Evolutionary conservation across 2,113 vertebrate species (phyloP).

Genomic region (Ammodytes dubius): DNA sequence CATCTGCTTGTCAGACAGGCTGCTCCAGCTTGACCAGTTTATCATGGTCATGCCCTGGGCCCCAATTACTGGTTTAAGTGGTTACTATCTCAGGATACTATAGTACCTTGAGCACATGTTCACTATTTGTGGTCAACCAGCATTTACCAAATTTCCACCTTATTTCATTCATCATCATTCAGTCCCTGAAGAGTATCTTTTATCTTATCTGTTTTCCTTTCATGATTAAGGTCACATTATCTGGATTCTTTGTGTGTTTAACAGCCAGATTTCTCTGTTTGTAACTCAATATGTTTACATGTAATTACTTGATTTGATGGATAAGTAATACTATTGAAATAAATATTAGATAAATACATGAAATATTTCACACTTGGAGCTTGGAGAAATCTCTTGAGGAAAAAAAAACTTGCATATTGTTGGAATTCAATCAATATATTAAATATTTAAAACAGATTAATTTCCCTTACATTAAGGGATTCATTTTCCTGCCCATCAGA

Average conservation of each 20-base stretch:
- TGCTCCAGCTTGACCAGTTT: slow-evolving; percentile 4
- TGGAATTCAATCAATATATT: no score
- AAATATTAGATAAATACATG: neutral
- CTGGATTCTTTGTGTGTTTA: neutral
- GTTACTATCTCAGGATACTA: neutral
- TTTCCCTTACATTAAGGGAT: no score
- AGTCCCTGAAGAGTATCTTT: neutral
- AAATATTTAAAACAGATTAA: no score
- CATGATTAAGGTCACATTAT: neutral
- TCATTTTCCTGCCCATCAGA: no score
- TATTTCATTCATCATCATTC: neutral
- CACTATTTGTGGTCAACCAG: slow-evolving; percentile 31
- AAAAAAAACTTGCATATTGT: no score
- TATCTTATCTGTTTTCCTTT: neutral
- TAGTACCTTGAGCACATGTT: slow-evolving; percentile 7
- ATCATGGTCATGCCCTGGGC: neutral
- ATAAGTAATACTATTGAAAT: neutral
- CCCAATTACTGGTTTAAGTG: slow-evolving; percentile 9
- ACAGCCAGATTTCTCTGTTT: neutral
- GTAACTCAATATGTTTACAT: neutral
- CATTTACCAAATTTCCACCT: neutral
- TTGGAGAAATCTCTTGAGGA: no score
- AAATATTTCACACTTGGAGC: no score
- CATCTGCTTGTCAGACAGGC: neutral
- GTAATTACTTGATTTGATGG: neutral